Evolutionary conservation across 2,113 vertebrate species (phyloP), one percentile per base, ranked within the genome.

Genomic region (Alaudala cheleensis): DNA sequence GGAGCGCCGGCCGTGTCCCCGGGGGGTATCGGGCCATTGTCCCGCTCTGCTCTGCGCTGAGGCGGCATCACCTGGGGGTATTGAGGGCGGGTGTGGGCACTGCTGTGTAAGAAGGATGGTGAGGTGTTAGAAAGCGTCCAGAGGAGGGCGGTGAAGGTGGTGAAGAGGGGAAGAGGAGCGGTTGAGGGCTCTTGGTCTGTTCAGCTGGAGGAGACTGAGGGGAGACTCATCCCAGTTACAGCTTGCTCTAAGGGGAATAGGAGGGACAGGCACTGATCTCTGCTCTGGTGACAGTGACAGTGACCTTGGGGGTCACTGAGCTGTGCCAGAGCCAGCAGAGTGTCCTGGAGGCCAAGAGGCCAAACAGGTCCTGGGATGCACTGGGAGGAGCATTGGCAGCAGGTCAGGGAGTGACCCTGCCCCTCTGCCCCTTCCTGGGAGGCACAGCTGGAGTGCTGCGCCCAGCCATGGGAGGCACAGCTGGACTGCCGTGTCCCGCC

Each of bases 191-290:
- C 47, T 86, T 23, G 39, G 28, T 69, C 5, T 33, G 45, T 37
- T 69, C 62, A 19, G 22, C 22, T 39, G 62, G 37, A 50, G 61
- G 51, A 34, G 53, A 4, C 37, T 44, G 61, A 58, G 21, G 21
- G 25, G 61, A 58, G 14, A 10, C n/a, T 39, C 33, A 10, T 20
- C 4, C 3, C 37, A 25, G 31, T 51, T 44, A 14, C 31, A 58
- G 0, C 26, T 57, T 34, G 17, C 18, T 44, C 10, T 24, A n/a
- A 29, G 24, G n/a, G 40, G 15, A 42, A 2, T 11, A 21, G 53
- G 21, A 44, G 61, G 31, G 45, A 5, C 45, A 20, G 33, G 8
- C 44, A 5, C 47, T 33, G 72, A 26, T 42, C 54, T 51, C 33
- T 54, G 56, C 65, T 47, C 20, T 40, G 22, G 29, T 11, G 74